Evolutionary conservation across 2,113 vertebrate species (phyloP).

Genomic region (Uria aalge): DNA sequence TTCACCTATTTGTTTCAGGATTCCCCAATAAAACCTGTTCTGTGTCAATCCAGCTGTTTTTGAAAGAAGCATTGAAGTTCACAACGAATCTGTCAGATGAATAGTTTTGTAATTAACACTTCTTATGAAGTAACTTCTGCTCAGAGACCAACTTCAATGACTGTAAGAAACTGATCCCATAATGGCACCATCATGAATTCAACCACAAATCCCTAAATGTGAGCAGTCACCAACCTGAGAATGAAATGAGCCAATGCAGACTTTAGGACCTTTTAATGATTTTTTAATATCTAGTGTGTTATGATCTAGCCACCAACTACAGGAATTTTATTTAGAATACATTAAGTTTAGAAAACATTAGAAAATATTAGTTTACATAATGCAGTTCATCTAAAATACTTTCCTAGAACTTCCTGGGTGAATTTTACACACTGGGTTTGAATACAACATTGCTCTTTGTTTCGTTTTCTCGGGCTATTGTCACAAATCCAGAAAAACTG

Average conservation of each 20-base stretch:
- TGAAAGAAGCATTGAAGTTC: neutral
- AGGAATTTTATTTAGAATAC: neutral
- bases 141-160: neutral
- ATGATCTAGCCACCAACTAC: neutral
- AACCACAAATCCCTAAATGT: neutral
- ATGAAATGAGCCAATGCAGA: neutral
- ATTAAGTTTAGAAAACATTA: neutral
- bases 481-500: neutral
- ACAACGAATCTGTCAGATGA: neutral
- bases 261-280: neutral
- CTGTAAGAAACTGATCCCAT: neutral
- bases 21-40: neutral
- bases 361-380: neutral
- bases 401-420: neutral
- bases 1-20: neutral
- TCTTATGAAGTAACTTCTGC: neutral
- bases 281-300: neutral
- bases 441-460: neutral
- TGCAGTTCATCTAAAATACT: neutral
- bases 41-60: neutral
- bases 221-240: neutral
- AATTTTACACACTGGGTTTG: neutral
- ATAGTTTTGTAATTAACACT: neutral
- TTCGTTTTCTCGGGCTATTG: neutral
- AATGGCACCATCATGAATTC: neutral